These are phyloP conservation scores for Enteromius afrohamiltoni DNA, from an alignment of 2,797 vertebrate species.

Conservation along the genomic window DNA sequence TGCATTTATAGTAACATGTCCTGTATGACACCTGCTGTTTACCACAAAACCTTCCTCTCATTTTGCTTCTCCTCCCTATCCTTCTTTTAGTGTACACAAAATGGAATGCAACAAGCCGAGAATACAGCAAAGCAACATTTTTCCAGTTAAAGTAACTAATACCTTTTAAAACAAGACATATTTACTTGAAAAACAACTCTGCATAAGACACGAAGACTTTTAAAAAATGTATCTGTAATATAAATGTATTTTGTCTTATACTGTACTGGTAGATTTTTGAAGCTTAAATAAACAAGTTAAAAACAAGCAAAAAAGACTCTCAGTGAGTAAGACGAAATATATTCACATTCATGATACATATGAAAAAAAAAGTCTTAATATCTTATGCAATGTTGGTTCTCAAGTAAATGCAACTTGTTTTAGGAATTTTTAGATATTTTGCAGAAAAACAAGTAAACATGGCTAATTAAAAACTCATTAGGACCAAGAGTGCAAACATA, in stretches of 20 bases:
- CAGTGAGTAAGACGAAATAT: not conserved
- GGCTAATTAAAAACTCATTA: not conserved
- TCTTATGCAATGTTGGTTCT: not conserved
- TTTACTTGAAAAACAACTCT: not conserved
- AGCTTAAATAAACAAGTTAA: not conserved
- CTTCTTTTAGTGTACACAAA: not conserved
- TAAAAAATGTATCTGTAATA: not conserved
- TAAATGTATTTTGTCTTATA: not conserved
- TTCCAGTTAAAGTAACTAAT: not conserved
- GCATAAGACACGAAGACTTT: not conserved
- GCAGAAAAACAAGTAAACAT: not conserved
- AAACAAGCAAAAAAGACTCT: not conserved
- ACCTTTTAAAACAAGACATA: not conserved
- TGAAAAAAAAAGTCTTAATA: not conserved
- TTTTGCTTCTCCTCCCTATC: not conserved
- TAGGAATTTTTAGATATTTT: not conserved
- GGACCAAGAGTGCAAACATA: not conserved
- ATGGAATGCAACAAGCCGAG: not conserved
- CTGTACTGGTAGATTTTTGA: not conserved
- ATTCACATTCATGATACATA: not conserved
- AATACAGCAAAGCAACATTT: not conserved
- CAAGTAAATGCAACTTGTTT: not conserved
- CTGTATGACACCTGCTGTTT: constrained; percentile 17
- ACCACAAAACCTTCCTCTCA: not conserved
- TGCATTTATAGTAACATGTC: constrained; percentile 9